Percentiles rank a stretch among this genome's conserved stretches.
Evolutionary conservation across 2,797 vertebrate genomes (phyloP).

Genomic region (Gymnopithys bicolor): DNA sequence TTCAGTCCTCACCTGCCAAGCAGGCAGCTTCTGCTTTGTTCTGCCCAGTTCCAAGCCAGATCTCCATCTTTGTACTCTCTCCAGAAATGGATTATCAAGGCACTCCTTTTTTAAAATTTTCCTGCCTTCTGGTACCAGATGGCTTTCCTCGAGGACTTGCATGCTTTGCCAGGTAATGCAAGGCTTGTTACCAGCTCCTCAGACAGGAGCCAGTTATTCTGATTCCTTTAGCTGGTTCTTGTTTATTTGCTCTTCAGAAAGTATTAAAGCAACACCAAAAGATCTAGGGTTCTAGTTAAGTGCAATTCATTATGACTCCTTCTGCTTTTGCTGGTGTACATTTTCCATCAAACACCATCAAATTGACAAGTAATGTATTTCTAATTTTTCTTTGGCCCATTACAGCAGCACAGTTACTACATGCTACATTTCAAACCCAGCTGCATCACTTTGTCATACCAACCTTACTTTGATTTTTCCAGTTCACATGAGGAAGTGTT

Average conservation of each 20-base stretch:
- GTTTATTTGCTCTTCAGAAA: background rate
- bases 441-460: background rate
- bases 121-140: background rate
- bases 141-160: background rate
- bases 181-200: background rate
- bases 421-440: background rate
- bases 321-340: background rate
- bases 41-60: background rate
- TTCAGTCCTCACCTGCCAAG: background rate
- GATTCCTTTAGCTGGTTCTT: background rate
- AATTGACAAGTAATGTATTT: background rate
- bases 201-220: background rate
- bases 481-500: background rate
- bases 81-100: background rate
- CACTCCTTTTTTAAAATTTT: background rate
- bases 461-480: slow-evolving; percentile 8
- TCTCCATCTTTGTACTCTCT: background rate
- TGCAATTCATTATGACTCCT: background rate
- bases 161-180: background rate
- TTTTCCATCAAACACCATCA: background rate
- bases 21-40: background rate
- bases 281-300: background rate
- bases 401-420: background rate
- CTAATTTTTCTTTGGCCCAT: background rate
- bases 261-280: background rate